phyloP scores from a whole-genome alignment of 2,888 invertebrate species.

The Caenorhabditis sp. region DNA sequence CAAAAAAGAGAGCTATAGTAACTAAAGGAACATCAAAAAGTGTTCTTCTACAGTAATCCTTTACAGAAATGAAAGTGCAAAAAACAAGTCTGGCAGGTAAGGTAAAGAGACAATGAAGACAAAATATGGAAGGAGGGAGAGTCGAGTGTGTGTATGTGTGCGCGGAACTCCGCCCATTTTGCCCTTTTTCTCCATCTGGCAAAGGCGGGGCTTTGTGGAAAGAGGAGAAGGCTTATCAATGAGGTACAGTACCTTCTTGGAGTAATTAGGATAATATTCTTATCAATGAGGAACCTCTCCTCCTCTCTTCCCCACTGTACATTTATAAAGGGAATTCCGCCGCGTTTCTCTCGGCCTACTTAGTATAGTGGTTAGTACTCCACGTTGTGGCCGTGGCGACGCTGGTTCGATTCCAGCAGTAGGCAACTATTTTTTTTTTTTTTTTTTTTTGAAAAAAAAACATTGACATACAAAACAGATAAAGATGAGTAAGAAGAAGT shows the following conservation, averaged over 20 bases:
- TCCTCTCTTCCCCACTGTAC: no score
- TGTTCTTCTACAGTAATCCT: no score
- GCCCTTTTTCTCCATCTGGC: neutral
- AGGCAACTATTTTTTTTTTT: constrained; percentile 54
- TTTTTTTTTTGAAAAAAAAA: neutral
- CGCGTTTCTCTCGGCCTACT: constrained; percentile 25
- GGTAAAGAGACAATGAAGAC: neutral
- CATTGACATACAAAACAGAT: neutral
- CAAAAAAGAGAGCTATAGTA: neutral
- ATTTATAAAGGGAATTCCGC: neutral
- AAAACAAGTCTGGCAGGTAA: neutral
- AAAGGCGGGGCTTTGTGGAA: neutral
- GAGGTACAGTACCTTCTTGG: no score
- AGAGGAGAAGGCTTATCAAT: neutral
- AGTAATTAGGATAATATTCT: neutral
- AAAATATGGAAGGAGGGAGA: neutral
- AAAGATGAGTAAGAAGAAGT: no score
- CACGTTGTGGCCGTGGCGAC: constrained; percentile 71
- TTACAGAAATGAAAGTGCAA: neutral
- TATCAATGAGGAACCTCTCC: constrained; percentile 58
- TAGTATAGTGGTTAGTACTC: constrained; percentile 71
- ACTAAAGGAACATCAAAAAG: no score
- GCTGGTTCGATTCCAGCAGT: constrained; percentile 68
- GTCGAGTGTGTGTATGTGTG: neutral
- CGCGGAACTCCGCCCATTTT: neutral